Evolutionary conservation across 2,797 vertebrate species (phyloP).

Genomic region (Anomalospiza imberbis): DNA sequence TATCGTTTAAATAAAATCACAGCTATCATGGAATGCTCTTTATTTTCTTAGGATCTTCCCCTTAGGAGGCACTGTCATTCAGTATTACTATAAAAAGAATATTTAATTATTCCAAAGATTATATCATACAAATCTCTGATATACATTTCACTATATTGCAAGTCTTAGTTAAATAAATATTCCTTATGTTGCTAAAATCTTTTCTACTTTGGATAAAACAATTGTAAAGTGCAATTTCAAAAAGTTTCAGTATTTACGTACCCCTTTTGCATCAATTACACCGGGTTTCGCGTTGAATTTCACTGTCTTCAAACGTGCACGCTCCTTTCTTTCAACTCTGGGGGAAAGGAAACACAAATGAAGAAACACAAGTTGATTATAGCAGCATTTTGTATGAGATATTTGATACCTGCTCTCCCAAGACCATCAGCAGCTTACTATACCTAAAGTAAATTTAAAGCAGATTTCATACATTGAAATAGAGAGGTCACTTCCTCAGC

Average conservation of each 20-base stretch:
- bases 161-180: not conserved
- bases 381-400: fast-evolving
- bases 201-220: not conserved
- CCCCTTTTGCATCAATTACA: conserved; percentile 93
- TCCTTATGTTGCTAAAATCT: not conserved
- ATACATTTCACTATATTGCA: not conserved
- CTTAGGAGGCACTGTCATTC: not conserved
- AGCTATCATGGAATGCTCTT: not conserved
- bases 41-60: not conserved
- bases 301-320: conserved; percentile 94
- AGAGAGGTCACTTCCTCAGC: not conserved
- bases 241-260: conserved; percentile 72
- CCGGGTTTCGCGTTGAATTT: conserved; percentile 96
- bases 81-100: not conserved
- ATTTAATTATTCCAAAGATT: conserved; percentile 2
- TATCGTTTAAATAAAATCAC: not conserved
- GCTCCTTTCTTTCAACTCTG: conserved; percentile 95
- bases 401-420: not conserved
- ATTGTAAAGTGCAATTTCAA: not conserved
- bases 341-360: conserved; percentile 33
- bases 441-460: not conserved
- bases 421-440: not conserved
- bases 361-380: not conserved
- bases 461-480: not conserved
- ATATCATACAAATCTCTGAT: not conserved